phyloP scores from a whole-genome alignment of 2,113 vertebrate genomes.

The Etia nguti region DNA sequence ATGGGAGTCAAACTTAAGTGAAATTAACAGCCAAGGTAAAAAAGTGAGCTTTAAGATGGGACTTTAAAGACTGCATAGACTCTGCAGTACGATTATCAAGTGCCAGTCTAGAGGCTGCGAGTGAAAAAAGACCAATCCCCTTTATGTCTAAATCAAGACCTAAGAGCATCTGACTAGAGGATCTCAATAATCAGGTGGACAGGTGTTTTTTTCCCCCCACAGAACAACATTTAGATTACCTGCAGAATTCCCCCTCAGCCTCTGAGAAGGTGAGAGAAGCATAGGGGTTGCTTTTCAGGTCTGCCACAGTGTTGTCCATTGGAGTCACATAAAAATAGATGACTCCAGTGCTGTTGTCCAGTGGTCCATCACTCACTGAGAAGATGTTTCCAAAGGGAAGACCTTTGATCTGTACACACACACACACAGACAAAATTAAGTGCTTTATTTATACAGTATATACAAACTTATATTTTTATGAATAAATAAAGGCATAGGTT shows the following conservation, averaged over 20 bases:
- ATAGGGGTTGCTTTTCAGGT: constrained; percentile 77
- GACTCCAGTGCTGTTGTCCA: constrained; percentile 84
- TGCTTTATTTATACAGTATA: background rate
- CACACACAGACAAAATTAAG: background rate
- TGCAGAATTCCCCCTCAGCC: constrained; percentile 82
- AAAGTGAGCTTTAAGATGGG: background rate
- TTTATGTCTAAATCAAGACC: background rate
- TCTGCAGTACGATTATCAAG: background rate
- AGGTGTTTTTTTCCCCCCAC: background rate
- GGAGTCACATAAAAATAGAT: constrained; percentile 84
- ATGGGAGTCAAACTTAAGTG: background rate
- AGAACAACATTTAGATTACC: constrained; percentile 52
- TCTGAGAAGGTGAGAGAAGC: constrained; percentile 83
- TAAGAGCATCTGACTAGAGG: background rate
- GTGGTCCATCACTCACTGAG: constrained; percentile 81
- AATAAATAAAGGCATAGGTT: background rate
- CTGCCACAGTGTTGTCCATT: constrained; percentile 76
- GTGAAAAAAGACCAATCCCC: background rate
- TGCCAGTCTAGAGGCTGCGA: background rate
- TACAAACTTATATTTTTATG: background rate
- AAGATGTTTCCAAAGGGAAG: constrained; percentile 86
- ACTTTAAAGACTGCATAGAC: background rate
- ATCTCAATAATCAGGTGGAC: background rate
- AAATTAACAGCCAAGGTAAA: background rate
- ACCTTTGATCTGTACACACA: constrained; percentile 77